Evolutionary conservation across 2,113 vertebrate genomes (phyloP).

Genomic region (Sialia sialis): DNA sequence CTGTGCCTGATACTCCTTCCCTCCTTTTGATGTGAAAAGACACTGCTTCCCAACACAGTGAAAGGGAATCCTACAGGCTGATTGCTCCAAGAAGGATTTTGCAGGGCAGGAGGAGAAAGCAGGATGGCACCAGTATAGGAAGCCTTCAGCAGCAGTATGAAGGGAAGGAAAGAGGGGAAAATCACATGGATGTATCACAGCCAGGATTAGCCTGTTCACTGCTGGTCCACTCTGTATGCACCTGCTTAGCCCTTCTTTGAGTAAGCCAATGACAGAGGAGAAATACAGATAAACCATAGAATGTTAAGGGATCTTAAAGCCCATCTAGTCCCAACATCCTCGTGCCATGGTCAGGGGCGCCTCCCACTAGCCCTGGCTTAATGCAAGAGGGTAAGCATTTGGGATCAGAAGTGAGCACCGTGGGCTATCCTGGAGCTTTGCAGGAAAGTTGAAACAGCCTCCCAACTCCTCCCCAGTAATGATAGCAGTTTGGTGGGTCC

Average conservation of each 20-base stretch:
- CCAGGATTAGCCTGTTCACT: neutral
- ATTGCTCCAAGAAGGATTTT: neutral
- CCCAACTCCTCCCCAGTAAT: neutral
- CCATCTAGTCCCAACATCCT: neutral
- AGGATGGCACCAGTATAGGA: neutral
- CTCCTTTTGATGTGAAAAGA: neutral
- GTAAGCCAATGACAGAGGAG: neutral
- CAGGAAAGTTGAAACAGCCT: neutral
- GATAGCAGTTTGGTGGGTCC: neutral
- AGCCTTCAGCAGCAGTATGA: neutral
- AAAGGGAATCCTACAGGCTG: neutral
- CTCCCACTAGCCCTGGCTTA: neutral
- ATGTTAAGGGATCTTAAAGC: neutral
- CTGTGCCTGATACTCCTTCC: neutral
- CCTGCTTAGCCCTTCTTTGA: neutral
- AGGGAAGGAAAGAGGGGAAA: neutral
- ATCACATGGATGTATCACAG: neutral
- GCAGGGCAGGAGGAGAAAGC: neutral
- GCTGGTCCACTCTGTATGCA: neutral
- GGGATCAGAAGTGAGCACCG: neutral
- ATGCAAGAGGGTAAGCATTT: neutral
- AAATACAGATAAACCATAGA: neutral
- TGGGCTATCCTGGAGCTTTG: neutral
- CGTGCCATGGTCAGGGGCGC: accelerated
- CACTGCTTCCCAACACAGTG: neutral